Base-by-base conservation (phyloP, 1,140 invertebrate species). In the Carposina sasakii region DNA sequence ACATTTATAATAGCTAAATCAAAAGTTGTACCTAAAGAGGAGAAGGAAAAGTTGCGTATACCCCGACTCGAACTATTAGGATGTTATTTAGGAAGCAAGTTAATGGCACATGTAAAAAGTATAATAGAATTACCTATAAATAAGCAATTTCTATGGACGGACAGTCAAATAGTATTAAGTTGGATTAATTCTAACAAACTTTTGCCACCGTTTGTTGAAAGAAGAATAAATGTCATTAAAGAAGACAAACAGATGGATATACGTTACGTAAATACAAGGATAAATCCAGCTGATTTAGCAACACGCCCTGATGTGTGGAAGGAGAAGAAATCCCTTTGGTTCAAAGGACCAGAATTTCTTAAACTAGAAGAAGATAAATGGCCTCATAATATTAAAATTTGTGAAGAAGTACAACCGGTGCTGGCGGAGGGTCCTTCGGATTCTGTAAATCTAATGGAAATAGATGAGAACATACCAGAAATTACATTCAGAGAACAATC, bases 1-100 rank as follows among this genome's bases (percentile, higher is more conserved):
- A 50, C 22, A 39, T 57, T 60, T 33, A 19, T 57, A 40, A 53
- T 57, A 24, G 53, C 47, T 23, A 56, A 60, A 39, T 41, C 43
- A 16, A 57, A 48, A 48, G 30, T 61, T 26, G 41, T 47, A 22
- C 42, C 50, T 19, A 28, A 55, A 50, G 58, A 54, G 34, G 33
- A 56, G 19, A 33, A 58, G 43, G 23, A 34, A 13, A 45, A 53
- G 43, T 41, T 62, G 21, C 24, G 48, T 13, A 58, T 62, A 22
- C 52, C 56, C 30, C 46, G 40, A 21, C 40, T 55, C 26, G 49
- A 58, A 49, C 31, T 58, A 30, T 23, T 62, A 15, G 51, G 45
- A 23, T 43, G n/a, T 31, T 28, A 57, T 6, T 55, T 52, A 40
- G 53, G 44, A 13, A 48, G 33, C 16, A 50, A 51, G 37, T 36